Base-by-base conservation (phyloP, 2,888 invertebrate species). In the Myopa testacea region DNA sequence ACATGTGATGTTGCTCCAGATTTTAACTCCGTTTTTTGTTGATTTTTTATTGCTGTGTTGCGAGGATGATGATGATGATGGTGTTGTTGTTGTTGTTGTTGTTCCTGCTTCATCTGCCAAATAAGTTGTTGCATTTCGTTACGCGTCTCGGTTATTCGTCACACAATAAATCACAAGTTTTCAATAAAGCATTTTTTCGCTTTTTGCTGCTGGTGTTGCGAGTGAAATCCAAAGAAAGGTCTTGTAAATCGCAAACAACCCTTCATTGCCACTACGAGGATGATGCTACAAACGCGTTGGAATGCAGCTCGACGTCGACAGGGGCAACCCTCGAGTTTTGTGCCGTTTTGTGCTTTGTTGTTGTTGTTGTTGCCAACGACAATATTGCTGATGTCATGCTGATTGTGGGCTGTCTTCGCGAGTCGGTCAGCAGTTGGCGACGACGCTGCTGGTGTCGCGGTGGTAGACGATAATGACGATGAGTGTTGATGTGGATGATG, bases 141-240 rank as follows among this genome's bases (percentile, higher is more conserved):
- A 75, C 75, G 69, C 62, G 40, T 73, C 60, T 12, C 69, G 58
- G 40, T 26, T 82, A 86, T 86, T 84, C 85, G 84, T 80, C 85
- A 85, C 84, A 82, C 85, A 80, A 84, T 85, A 85, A 85, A 85
- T 85, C 85, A 86, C 84, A 85, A 82, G 81, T 84, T 78, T 77
- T 80, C 81, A 80, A 81, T 81, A 76, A 69, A 70, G 65, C 34
- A 72, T 63, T 71, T 65, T 6, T 6, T 71, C 12, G 65, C 37
- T 19, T 77, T 19, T 14, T 4, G 8, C 26, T n/a, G 65, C 19
- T 26, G 58, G 58, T n/a, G 62, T 19, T 38, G 37, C 6, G 34
- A 38, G 8, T 34, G 38, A 6, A 63, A 65, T n/a, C 55, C 55
- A 12, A 34, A 34, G 58, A 58, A 16, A 58, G 26, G 26, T 26